phyloP scores from a whole-genome alignment of 2,113 vertebrate genomes.

The Ammospiza nelsoni region DNA sequence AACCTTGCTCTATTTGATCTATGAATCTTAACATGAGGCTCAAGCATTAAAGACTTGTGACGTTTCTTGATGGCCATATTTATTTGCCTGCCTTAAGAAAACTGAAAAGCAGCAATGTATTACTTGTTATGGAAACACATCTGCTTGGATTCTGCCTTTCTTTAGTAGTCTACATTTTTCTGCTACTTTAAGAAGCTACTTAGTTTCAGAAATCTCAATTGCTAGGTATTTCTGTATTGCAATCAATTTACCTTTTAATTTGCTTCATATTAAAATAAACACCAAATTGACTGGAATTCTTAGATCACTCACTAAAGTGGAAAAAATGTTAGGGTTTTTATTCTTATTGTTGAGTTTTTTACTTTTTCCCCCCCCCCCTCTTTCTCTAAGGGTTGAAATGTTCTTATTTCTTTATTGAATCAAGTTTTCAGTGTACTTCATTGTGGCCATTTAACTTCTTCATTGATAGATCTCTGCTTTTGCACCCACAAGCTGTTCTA shows the following conservation, averaged over 20 bases:
- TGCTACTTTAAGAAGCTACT: neutral
- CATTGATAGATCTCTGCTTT: neutral
- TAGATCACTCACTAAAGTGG: neutral
- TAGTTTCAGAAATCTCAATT: neutral
- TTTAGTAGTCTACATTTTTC: neutral
- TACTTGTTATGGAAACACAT: neutral
- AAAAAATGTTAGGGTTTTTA: neutral
- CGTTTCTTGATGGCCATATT: neutral
- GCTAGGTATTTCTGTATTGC: neutral
- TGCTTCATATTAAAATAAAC: neutral
- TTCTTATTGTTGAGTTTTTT: neutral
- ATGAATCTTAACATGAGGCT: neutral
- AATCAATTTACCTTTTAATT: neutral
- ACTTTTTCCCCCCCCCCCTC: fast-evolving
- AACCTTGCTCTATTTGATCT: neutral
- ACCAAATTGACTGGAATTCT: neutral
- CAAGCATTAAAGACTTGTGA: neutral
- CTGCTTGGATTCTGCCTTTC: neutral
- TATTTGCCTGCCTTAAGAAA: neutral
- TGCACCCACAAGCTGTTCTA: neutral
- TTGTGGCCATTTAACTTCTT: neutral
- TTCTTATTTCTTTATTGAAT: neutral
- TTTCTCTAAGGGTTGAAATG: neutral
- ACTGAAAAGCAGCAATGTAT: neutral
- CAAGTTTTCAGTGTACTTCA: neutral